Evolutionary conservation across 2,797 vertebrate genomes (phyloP).

Genomic region (Ctenochaetus hawaiiensis): DNA sequence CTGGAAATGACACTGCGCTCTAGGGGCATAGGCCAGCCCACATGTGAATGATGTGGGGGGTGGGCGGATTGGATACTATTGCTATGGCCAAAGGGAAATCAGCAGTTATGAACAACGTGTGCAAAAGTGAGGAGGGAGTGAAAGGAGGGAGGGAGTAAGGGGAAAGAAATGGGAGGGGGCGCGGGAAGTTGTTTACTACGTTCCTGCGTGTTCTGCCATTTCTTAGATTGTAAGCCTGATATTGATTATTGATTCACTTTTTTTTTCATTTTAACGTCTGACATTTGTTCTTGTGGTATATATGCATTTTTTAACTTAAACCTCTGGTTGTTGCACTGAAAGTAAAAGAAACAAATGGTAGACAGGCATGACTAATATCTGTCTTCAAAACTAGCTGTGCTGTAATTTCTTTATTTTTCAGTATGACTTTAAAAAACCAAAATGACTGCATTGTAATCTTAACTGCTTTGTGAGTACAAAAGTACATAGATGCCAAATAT

Average conservation of each 20-base stretch:
- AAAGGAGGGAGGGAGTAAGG: constrained; percentile 67
- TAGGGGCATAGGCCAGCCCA: constrained; percentile 67
- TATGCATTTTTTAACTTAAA: not conserved
- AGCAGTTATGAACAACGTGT: constrained; percentile 85
- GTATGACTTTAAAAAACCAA: constrained; percentile 36
- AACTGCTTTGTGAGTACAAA: constrained; percentile 32
- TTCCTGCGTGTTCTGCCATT: constrained; percentile 66
- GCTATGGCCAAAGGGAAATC: constrained; percentile 81
- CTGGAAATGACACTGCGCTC: constrained; percentile 67
- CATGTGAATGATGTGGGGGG: constrained; percentile 73
- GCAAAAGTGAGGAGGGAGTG: constrained; percentile 80
- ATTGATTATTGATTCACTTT: constrained; percentile 50
- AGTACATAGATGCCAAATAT: constrained; percentile 18
- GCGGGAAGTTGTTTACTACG: constrained; percentile 82
- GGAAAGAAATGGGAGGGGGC: constrained; percentile 75
- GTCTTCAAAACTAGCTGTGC: constrained; percentile 14
- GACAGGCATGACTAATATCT: constrained; percentile 48
- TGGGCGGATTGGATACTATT: constrained; percentile 73
- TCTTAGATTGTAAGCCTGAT: constrained; percentile 48
- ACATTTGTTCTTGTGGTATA: constrained; percentile 7
- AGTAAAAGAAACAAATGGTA: constrained; percentile 12
- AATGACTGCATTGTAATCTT: constrained; percentile 26
- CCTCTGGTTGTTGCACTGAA: constrained; percentile 9
- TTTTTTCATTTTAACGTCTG: constrained; percentile 13
- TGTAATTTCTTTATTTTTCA: constrained; percentile 30